These are phyloP conservation scores for Melipona bicolor DNA, from an alignment of 2,888 invertebrate species.

Conservation along the genomic window DNA sequence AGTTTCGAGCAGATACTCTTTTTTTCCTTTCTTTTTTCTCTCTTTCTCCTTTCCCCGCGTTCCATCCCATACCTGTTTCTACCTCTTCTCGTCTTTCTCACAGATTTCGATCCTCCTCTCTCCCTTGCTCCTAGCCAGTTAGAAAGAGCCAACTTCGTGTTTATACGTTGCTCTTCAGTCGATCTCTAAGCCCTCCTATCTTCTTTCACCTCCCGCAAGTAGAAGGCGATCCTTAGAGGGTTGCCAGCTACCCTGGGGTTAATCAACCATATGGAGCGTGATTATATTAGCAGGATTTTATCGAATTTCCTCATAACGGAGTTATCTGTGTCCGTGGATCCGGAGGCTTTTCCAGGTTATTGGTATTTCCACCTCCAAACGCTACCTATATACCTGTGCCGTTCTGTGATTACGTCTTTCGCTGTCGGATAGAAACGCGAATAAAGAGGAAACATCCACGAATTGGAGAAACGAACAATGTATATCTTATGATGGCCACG, in stretches of 20 bases:
- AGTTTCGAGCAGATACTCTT: constrained; percentile 55
- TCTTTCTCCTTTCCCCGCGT: constrained; percentile 55
- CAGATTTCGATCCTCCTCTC: constrained; percentile 34
- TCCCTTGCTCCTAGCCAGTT: constrained; percentile 41
- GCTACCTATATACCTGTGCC: not conserved
- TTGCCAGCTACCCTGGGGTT: constrained; percentile 74
- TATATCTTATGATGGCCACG: constrained; percentile 15
- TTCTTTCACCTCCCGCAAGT: constrained; percentile 61
- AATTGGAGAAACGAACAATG: constrained; percentile 31
- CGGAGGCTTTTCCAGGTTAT: constrained; percentile 69
- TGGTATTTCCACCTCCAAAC: constrained; percentile 66
- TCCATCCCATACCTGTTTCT: constrained; percentile 63
- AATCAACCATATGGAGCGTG: constrained; percentile 81
- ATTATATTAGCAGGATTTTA: constrained; percentile 81
- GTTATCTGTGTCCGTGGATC: constrained; percentile 73
- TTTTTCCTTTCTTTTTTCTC: constrained; percentile 60
- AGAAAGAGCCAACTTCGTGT: constrained; percentile 50
- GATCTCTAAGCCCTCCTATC: constrained; percentile 62
- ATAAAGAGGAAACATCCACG: constrained; percentile 1
- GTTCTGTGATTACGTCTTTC: constrained; percentile 36
- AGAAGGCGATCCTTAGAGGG: constrained; percentile 74
- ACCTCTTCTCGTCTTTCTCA: constrained; percentile 48
- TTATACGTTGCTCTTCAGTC: constrained; percentile 68
- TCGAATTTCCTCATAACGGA: constrained; percentile 77
- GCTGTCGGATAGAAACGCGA: constrained; percentile 25